Evolutionary conservation across 2,797 vertebrate species (phyloP), one percentile per base, ranked within the genome.

Genomic region (Cossypha caffra): DNA sequence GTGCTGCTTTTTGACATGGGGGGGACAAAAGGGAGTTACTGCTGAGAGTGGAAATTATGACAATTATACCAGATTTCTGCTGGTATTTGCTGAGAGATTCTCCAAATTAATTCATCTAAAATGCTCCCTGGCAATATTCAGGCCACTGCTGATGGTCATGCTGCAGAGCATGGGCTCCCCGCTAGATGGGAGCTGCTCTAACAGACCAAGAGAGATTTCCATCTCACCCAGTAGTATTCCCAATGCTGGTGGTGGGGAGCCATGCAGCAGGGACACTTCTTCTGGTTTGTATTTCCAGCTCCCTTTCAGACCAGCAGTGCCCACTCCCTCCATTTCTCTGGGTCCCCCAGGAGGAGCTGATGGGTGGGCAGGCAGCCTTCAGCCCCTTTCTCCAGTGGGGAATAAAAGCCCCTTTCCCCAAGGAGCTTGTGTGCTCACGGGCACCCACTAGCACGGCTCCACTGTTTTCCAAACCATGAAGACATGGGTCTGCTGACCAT

Each of bases 241-340:
- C 61, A 58, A 1, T 0, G 0, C 31, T 7, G 2, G 19, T 7
- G 12, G 4, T 16, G 8, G 24, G 12, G 7, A 61, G 42, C 29
- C 12, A 0, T 48, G 42, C 1, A 0, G 3, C 2, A 4, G 10
- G 26, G 5, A 73, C 2, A 33, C 13, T 57, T 51, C 8, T 28
- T 62, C 26, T 76, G 12, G 4, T 35, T 79, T 52, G 8, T 72
- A 76, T 38, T 83, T 37, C 40, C 59, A 57, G 51, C 26, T 48
- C 16, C 20, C 26, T 64, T 61, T 69, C 31, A 35, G 1, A 45
- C 63, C 13, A 18, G 62, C 48, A 72, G 47, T 0, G 0, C 42
- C 55, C 18, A 21, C 35, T 86, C 12, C 25, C 45, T 29, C 16
- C 2, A 5, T 38, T 63, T 40, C 6, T 1, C 31, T 58, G 58